Conservation (phyloP, 2,113 vertebrate species). For the Hippoglossus stenolepis region DNA sequence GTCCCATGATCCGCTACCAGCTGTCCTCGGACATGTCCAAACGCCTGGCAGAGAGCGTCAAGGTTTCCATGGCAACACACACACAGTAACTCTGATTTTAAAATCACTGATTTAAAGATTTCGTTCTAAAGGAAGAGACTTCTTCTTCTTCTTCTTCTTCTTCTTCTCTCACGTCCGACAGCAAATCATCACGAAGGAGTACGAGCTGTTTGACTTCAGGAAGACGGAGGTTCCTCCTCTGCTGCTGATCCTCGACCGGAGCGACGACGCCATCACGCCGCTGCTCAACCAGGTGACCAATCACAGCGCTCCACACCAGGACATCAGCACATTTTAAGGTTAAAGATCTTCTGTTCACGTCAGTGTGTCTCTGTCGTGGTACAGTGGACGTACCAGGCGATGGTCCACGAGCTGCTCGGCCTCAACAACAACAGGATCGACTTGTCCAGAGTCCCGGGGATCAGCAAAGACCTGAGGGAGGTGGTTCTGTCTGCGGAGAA, state of each 20-base stretch:
- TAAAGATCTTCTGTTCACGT: background rate
- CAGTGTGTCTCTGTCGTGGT: background rate
- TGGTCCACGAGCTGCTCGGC: conserved; percentile 96
- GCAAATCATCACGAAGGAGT: conserved; percentile 98
- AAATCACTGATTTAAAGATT: too few species aligned
- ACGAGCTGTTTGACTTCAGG: conserved; percentile 96
- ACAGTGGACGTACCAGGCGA: conserved; percentile 96
- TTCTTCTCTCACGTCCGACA: conserved; percentile 59
- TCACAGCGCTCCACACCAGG: background rate
- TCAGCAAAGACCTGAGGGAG: conserved; percentile 92
- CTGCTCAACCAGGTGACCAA: conserved; percentile 82
- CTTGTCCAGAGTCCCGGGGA: conserved; percentile 92
- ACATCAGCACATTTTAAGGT: background rate
- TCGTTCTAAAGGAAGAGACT: too few species aligned
- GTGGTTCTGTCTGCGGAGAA: conserved; percentile 96
- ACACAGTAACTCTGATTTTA: background rate
- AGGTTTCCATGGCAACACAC: conserved; percentile 79
- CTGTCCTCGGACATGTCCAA: conserved; percentile 93
- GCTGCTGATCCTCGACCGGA: conserved; percentile 93
- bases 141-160: background rate
- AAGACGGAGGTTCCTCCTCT: conserved; percentile 95
- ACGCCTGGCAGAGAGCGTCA: conserved; percentile 91
- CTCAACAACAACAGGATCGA: conserved; percentile 98
- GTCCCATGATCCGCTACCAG: conserved; percentile 98
- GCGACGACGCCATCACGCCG: conserved; percentile 94